Percentiles rank a stretch among this genome's conserved stretches.
These are phyloP conservation scores for Platypus cylindrus DNA, from an alignment of 2,888 invertebrate species.

Conservation along the genomic window DNA sequence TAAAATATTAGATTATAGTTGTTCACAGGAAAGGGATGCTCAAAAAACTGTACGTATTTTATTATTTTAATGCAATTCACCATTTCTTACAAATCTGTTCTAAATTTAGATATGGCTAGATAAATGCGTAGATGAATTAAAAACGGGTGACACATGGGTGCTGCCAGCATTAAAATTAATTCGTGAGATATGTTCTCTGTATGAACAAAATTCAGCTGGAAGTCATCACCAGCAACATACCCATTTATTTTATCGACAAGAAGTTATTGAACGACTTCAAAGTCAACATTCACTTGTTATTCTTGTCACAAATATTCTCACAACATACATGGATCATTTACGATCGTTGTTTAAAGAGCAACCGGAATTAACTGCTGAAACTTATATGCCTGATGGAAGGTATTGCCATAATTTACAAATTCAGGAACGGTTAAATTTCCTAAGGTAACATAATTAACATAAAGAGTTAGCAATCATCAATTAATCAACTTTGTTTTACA, in stretches of 20 bases:
- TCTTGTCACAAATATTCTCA: slow-evolving; percentile 85
- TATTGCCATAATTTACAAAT: slow-evolving; percentile 89
- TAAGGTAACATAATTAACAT: slow-evolving; percentile 33
- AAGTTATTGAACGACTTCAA: slow-evolving; percentile 72
- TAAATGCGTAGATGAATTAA: slow-evolving; percentile 88
- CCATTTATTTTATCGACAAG: slow-evolving; percentile 44
- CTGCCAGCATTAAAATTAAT: slow-evolving; percentile 91
- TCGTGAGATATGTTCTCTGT: slow-evolving; percentile 87
- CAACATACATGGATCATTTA: slow-evolving; percentile 80
- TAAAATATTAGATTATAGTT: slow-evolving; percentile 95
- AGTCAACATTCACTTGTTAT: slow-evolving; percentile 86
- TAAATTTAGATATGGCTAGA: slow-evolving; percentile 57
- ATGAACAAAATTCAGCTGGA: slow-evolving; percentile 69
- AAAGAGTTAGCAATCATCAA: neutral
- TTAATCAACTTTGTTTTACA: neutral
- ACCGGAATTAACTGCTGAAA: slow-evolving; percentile 65
- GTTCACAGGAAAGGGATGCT: slow-evolving; percentile 86
- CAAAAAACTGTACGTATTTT: slow-evolving; percentile 63
- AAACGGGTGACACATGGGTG: slow-evolving; percentile 81
- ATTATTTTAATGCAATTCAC: neutral
- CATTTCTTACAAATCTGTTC: neutral
- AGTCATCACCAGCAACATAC: slow-evolving; percentile 39
- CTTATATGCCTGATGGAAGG: slow-evolving; percentile 70
- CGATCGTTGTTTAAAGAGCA: slow-evolving; percentile 54
- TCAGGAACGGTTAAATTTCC: slow-evolving; percentile 84